These are phyloP conservation scores for Lissonota sp. DNA, from an alignment of 2,888 invertebrate species.

Conservation along the genomic window DNA sequence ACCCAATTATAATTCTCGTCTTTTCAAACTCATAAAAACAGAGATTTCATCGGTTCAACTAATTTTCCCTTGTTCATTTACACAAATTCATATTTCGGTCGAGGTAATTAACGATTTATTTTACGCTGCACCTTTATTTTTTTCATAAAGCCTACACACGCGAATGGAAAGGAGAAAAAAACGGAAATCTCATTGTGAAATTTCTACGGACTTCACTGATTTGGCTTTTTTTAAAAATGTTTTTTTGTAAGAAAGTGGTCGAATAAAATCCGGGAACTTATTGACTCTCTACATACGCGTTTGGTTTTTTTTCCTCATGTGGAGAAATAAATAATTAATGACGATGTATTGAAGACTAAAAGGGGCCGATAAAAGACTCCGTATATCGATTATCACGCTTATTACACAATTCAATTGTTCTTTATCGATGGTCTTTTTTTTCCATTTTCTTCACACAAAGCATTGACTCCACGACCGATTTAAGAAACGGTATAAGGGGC, in stretches of 20 bases:
- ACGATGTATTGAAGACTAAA: constrained; percentile 7
- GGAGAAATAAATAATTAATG: constrained; percentile 13
- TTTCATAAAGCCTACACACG: too few species aligned
- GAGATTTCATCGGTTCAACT: too few species aligned
- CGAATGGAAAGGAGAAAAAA: too few species aligned
- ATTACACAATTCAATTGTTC: constrained; percentile 30
- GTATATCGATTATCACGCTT: constrained; percentile 4
- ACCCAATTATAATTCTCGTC: not conserved
- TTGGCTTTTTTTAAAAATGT: not conserved
- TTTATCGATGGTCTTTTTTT: not conserved
- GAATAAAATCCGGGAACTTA: not conserved
- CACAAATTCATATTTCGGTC: too few species aligned
- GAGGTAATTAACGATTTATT: too few species aligned
- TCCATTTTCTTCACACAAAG: not conserved
- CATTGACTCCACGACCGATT: not conserved
- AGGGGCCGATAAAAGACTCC: not conserved
- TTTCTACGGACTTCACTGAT: not conserved
- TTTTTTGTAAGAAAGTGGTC: not conserved
- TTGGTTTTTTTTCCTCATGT: not conserved
- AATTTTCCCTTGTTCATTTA: not conserved
- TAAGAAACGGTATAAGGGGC: not conserved
- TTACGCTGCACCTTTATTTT: too few species aligned
- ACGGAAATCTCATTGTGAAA: too few species aligned
- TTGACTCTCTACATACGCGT: not conserved
- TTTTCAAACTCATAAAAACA: not conserved